phyloP scores from a whole-genome alignment of 2,113 vertebrate species.

The Sapajus apella region DNA sequence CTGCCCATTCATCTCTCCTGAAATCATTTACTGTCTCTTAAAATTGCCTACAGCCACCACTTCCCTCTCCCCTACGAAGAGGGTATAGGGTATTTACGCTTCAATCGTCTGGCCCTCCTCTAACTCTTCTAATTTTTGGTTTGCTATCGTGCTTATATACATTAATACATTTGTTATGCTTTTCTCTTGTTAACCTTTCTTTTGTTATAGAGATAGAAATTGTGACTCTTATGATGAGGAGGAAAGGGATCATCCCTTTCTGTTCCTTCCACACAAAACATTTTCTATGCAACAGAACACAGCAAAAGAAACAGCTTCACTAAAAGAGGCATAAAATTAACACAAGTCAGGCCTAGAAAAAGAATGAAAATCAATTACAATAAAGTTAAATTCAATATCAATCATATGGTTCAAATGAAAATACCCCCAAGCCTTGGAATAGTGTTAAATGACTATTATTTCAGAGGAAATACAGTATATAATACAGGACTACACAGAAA shows the following conservation, averaged over 20 bases:
- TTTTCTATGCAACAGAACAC: background rate
- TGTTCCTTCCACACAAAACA: background rate
- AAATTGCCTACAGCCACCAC: background rate
- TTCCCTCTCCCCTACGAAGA: background rate
- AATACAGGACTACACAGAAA: background rate
- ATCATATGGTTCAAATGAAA: conserved; percentile 30
- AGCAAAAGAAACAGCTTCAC: background rate
- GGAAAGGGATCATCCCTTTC: background rate
- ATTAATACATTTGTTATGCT: background rate
- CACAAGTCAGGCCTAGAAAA: background rate
- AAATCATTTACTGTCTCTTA: background rate
- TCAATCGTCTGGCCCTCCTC: background rate
- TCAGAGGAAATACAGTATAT: background rate
- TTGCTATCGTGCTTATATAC: background rate
- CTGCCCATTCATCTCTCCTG: background rate
- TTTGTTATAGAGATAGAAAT: background rate
- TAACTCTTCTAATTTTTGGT: background rate
- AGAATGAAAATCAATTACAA: conserved; percentile 4
- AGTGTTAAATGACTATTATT: background rate
- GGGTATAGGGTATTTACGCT: background rate
- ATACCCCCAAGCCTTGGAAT: background rate
- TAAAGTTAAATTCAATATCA: conserved; percentile 51
- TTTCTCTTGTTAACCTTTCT: background rate
- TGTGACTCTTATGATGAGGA: background rate
- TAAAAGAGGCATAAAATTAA: conserved; percentile 24